Evolutionary conservation across 2,797 vertebrate genomes (phyloP).

Genomic region (Graptemys geographica): DNA sequence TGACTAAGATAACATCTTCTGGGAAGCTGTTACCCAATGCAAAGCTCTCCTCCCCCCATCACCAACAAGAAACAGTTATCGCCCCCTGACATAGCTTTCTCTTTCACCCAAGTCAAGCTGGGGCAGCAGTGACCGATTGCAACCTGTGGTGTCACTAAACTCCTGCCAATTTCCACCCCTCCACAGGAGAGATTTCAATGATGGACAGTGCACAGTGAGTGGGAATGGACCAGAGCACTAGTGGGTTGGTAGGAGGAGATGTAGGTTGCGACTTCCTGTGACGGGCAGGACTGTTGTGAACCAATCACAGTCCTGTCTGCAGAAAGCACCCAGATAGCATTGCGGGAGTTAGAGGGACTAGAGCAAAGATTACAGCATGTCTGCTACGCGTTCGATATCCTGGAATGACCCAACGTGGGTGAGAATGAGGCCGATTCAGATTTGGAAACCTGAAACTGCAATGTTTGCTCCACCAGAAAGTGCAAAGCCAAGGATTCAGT

Average conservation of each 20-base stretch:
- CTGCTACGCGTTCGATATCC: constrained; percentile 25
- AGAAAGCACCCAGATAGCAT: constrained; percentile 38
- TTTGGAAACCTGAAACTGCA: constrained; percentile 17
- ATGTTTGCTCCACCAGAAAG: constrained; percentile 52
- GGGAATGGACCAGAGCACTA: background rate
- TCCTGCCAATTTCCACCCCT: background rate
- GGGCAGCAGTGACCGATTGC: background rate
- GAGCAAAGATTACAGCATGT: constrained; percentile 55
- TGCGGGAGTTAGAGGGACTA: background rate
- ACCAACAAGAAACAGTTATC: background rate
- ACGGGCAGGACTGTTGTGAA: constrained; percentile 38
- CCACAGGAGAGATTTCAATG: background rate
- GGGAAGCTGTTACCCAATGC: background rate
- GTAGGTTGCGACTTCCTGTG: background rate
- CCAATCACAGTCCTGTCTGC: constrained; percentile 35
- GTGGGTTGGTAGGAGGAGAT: background rate
- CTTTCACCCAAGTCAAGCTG: background rate
- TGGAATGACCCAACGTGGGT: constrained; percentile 45
- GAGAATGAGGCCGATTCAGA: constrained; percentile 34
- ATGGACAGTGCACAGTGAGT: background rate
- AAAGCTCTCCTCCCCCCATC: background rate
- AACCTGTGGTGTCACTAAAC: background rate
- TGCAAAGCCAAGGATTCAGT: constrained; percentile 40
- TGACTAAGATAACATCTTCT: background rate
- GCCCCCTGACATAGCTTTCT: background rate